Evolutionary conservation across 2,113 vertebrate species (phyloP).

Genomic region (Drymodes brunneopygia): DNA sequence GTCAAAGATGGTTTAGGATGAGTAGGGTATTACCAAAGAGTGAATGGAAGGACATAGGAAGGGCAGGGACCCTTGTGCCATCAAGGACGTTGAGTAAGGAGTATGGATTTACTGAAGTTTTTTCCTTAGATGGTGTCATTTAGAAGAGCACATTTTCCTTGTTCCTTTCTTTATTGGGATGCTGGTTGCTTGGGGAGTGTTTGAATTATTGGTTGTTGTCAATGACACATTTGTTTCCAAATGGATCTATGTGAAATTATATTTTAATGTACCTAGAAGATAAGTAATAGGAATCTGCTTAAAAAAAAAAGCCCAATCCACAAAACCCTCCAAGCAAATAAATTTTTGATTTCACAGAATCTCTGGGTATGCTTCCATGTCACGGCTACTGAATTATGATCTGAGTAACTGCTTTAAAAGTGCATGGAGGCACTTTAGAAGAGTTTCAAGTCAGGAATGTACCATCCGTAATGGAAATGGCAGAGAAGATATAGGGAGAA

Average conservation of each 20-base stretch:
- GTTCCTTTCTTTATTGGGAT: background rate
- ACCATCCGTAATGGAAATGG: background rate
- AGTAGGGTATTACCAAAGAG: background rate
- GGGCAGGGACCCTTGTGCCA: background rate
- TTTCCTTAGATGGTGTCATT: background rate
- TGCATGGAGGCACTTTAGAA: background rate
- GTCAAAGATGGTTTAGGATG: background rate
- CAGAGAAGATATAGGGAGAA: background rate
- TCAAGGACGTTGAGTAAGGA: background rate
- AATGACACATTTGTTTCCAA: background rate
- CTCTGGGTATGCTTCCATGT: background rate
- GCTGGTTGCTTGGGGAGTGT: background rate
- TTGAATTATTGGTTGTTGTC: background rate
- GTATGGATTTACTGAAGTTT: background rate
- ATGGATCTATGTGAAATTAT: background rate
- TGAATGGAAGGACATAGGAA: background rate
- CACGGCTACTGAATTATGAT: background rate
- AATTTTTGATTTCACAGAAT: background rate
- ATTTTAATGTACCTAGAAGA: background rate
- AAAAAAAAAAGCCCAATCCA: background rate
- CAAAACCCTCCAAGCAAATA: background rate
- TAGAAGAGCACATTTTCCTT: background rate
- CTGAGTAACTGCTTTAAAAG: background rate
- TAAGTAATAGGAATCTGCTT: background rate
- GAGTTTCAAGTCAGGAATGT: background rate